Base-by-base conservation (phyloP, 2,888 invertebrate genomes). In the Agrochola macilenta region DNA sequence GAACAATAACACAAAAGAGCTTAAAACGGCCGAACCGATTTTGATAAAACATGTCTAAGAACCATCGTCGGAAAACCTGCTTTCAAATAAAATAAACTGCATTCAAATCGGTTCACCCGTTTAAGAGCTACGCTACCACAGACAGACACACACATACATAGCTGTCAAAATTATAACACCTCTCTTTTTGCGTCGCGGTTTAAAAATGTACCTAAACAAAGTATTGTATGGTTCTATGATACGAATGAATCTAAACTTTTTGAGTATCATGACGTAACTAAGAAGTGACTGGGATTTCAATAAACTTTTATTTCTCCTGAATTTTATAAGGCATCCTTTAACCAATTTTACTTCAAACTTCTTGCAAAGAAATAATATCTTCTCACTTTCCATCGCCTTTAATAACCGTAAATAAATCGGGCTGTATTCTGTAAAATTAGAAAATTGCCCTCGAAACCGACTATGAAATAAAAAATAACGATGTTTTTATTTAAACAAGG, bases 401-500 rank as follows among this genome's bases (percentile, higher is more conserved):
- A 78, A 81, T 72, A 87, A 69, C 76, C 84, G 57, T 86, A 81
- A 82, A 82, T 75, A 88, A 89, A 89, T 89, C 75, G 69, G 71
- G 76, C 68, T 74, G 64, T 74, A 74, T 78, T 69, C 72, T 79
- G 68, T 74, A 86, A 76, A 86, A 83, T 82, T 81, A 63, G 79
- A 79, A 87, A 81, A 88, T 88, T 87, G 75, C 88, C 82, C 71
- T 72, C 76, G 49, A 80, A 88, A 83, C 73, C 46, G 78, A 69
- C 77, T 66, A 74, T 78, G 76, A 76, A 79, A 87, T 88, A 88
- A 88, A 89, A 91, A 89, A 87, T 89, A 90, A 90, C 87, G 79
- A 84, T 80, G 49, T 87, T 89, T 90, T 89, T 91, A 91, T 91
- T 91, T 86, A 88, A 91, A 87, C 81, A 74, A 82, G 80, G 72